phyloP scores from a whole-genome alignment of 2,113 vertebrate species.

The Bungarus multicinctus region DNA sequence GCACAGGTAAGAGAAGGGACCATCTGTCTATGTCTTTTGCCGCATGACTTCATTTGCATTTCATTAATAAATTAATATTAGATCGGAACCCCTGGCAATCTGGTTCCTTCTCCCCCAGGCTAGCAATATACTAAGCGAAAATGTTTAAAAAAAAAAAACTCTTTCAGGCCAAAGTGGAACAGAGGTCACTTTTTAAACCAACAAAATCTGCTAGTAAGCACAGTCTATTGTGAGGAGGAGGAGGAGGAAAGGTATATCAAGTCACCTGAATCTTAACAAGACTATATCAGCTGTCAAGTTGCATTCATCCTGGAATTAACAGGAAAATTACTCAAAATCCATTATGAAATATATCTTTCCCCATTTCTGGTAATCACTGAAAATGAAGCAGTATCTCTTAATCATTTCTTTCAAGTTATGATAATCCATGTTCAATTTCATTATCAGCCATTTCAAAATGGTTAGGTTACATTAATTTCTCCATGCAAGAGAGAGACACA shows the following conservation, averaged over 20 bases:
- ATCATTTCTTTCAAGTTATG: conserved; percentile 53
- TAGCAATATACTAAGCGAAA: conserved; percentile 28
- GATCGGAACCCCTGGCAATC: conserved; percentile 41
- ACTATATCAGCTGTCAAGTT: conserved; percentile 5
- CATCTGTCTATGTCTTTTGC: conserved; percentile 57
- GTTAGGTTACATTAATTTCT: conserved; percentile 26
- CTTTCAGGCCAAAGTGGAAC: conserved; percentile 38
- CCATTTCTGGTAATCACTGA: conserved; percentile 19
- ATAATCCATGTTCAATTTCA: conserved; percentile 31
- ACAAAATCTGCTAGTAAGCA: conserved; percentile 34
- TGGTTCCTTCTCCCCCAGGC: conserved; percentile 26
- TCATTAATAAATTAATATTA: conserved; percentile 57
- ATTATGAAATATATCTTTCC: background rate
- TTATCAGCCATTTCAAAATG: conserved; percentile 53
- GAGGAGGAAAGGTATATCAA: conserved; percentile 21
- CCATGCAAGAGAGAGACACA: background rate
- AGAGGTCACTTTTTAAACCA: conserved; percentile 61
- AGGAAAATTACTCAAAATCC: conserved; percentile 38
- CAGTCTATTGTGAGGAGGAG: background rate
- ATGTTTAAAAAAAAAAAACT: conserved; percentile 17
- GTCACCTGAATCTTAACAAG: conserved; percentile 46
- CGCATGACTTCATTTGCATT: conserved; percentile 52
- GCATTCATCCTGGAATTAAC: conserved; percentile 28
- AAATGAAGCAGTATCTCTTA: conserved; percentile 46
- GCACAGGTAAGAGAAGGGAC: conserved; percentile 49